Evolutionary conservation across 2,113 vertebrate genomes (phyloP), one percentile per base, ranked within the genome.

Genomic region (Megatriorchis doriae): DNA sequence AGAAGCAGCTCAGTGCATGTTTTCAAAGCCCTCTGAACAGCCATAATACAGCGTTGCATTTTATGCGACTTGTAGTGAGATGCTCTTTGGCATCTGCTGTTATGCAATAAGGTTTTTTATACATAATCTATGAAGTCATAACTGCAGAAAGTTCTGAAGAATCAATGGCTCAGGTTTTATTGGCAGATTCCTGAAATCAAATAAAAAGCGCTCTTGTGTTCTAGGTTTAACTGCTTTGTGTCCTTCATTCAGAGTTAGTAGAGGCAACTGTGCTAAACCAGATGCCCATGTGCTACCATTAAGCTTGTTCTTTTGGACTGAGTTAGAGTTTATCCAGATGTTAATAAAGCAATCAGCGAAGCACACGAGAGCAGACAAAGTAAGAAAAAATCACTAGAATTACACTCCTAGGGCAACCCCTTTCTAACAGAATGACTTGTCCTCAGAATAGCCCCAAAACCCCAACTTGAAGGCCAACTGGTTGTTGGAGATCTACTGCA

Each of bases 1-100:
- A 99, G 98, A 99, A 99, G 98, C 98, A 98, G 98, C 99, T 99
- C 98, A 99, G 97, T 98, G 98, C 98, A 99, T 97, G 98, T 98
- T 98, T 98, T 98, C 98, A 98, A 98, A 98, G 98, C 98, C 97
- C 98, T 99, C 98, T 98, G 98, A 98, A 98, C 91, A 98, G 98
- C 98, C 98, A 98, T 90, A 98, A 98, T 96, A 98, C 97, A 98
- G 97, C 95, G 94, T 97, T 98, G 97, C 97, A 97, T 98, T 98
- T 97, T 98, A 98, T 96, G 97, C 95, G 98, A 98, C 98, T 98
- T 98, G 98, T 97, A 98, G 98, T 97, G 97, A 97, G 98, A 98
- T 98, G 98, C 97, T 97, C 96, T 98, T 98, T 98, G 98, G 98
- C 98, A 98, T 97, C 98, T 97, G 97, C 98, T 98, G 98, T 98